Conservation (phyloP, 1,140 invertebrate genomes). For the Battus philenor region DNA sequence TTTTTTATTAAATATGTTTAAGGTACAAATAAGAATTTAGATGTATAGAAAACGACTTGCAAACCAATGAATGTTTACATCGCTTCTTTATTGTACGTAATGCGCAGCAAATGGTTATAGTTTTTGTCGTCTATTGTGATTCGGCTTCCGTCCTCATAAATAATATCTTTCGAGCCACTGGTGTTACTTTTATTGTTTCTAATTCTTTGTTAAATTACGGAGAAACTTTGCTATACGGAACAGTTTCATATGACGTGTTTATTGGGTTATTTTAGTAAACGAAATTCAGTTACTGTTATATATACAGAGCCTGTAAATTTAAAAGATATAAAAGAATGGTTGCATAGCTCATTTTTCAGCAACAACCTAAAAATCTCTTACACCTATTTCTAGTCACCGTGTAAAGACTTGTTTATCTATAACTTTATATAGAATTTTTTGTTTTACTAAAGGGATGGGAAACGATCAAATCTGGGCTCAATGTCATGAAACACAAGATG, state of each 20-base stretch:
- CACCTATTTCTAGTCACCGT: too few species aligned
- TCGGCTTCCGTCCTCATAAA: conserved; percentile 57
- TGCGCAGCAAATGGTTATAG: conserved; percentile 9
- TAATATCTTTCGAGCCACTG: conserved; percentile 55
- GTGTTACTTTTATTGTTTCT: conserved; percentile 46
- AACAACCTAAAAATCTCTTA: too few species aligned
- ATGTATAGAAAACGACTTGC: too few species aligned
- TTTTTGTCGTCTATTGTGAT: conserved; percentile 36
- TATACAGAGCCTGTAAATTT: too few species aligned
- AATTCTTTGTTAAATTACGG: conserved; percentile 28
- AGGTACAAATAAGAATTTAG: too few species aligned
- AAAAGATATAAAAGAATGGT: background rate
- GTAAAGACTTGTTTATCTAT: too few species aligned
- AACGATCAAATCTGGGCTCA: too few species aligned
- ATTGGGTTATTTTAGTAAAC: background rate
- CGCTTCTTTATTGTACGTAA: background rate
- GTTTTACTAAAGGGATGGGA: too few species aligned
- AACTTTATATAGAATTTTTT: too few species aligned
- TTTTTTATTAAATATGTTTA: too few species aligned
- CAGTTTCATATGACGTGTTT: conserved; percentile 39
- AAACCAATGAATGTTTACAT: conserved; percentile 11
- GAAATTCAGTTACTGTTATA: too few species aligned
- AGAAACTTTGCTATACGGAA: conserved; percentile 15
- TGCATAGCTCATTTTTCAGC: background rate
- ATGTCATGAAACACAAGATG: too few species aligned